A percentile compares a stretch with the other conserved stretches of the same genome.
Conservation (phyloP, 92 coral and sea anemone genomes). For the Epizoanthus scotinus region DNA sequence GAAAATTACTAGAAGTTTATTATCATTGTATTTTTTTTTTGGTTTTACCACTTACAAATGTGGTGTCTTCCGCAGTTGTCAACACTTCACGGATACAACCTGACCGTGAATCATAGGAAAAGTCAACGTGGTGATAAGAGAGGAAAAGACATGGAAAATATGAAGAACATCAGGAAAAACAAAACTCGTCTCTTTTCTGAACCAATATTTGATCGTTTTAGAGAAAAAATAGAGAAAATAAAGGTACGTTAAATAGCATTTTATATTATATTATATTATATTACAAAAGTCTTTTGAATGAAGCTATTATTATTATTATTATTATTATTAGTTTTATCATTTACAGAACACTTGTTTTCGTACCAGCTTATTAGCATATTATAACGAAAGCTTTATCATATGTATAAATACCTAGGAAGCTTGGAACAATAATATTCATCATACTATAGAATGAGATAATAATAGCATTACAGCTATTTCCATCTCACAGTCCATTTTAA, state of each 20-base stretch:
- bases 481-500: no score
- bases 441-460: no score
- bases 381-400: no score
- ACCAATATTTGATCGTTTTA: conserved; percentile 69
- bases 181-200: conserved; percentile 56
- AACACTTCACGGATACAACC: conserved; percentile 1
- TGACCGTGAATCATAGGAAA: conserved; percentile 28
- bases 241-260: background rate
- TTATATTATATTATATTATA: no score
- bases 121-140: background rate
- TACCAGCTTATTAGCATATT: no score
- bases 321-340: background rate
- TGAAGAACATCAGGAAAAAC: background rate
- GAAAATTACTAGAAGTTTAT: no score
- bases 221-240: conserved; percentile 66
- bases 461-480: no score
- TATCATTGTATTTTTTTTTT: no score
- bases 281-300: no score
- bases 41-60: background rate
- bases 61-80: background rate
- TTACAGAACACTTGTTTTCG: background rate
- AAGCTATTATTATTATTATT: background rate
- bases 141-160: background rate
- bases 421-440: no score
- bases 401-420: no score